Percentiles rank a stretch among this genome's conserved stretches.
Conservation (phyloP, 2,797 vertebrate species). For the Schizopygopsis pylzovi region DNA sequence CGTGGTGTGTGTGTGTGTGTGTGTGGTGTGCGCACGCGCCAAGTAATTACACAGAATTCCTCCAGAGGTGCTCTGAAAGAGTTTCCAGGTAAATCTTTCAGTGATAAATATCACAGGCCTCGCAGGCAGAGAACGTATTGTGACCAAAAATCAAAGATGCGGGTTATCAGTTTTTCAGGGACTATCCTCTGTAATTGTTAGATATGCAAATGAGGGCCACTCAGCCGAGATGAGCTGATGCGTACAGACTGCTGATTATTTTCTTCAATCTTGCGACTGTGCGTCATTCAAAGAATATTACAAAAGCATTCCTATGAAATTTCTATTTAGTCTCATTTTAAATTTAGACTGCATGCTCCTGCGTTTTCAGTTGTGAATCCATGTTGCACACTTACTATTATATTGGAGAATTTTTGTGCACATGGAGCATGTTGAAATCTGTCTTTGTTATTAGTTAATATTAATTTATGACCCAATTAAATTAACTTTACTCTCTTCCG, state of each 20-base stretch:
- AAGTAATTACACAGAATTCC: conserved; percentile 39
- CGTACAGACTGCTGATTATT: conserved; percentile 27
- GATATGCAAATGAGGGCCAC: conserved; percentile 48
- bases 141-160: conserved; percentile 33
- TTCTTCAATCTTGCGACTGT: conserved; percentile 15
- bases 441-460: neutral
- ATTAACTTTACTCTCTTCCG: neutral
- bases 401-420: neutral
- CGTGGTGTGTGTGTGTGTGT: neutral
- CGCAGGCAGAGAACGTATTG: conserved; percentile 25
- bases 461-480: neutral
- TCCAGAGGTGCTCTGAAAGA: conserved; percentile 30
- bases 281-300: conserved; percentile 3
- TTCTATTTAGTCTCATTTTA: neutral
- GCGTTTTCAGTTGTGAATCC: neutral
- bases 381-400: neutral
- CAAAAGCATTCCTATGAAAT: neutral
- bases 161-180: conserved; percentile 33
- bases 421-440: neutral
- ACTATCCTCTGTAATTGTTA: conserved; percentile 30
- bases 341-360: neutral
- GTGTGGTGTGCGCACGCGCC: rapidly evolving
- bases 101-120: conserved; percentile 45
- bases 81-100: conserved; percentile 44
- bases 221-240: conserved; percentile 36